A percentile compares a stretch with the other conserved stretches of the same genome.
Conservation (phyloP, 2,113 vertebrate genomes). For the Actenoides hombroni region DNA sequence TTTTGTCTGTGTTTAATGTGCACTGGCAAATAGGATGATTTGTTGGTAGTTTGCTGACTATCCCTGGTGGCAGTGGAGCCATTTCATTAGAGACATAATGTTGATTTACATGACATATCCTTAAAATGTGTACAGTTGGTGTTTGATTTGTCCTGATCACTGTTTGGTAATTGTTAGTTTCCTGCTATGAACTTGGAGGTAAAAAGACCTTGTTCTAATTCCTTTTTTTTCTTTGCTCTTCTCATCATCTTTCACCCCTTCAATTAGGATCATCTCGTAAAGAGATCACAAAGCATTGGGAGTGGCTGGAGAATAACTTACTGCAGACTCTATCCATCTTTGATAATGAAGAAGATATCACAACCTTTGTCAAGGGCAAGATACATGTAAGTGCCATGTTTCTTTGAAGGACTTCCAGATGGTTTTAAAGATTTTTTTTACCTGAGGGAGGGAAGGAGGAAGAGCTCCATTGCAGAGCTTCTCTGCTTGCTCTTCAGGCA, state of each 20-base stretch:
- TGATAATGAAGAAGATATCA: constrained; percentile 94
- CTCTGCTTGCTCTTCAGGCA: neutral
- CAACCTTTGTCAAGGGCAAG: constrained; percentile 97
- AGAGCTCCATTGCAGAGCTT: neutral
- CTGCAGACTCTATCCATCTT: constrained; percentile 97
- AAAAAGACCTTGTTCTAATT: neutral
- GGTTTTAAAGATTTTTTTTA: neutral
- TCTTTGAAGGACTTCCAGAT: neutral
- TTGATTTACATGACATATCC: neutral
- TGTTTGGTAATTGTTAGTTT: neutral
- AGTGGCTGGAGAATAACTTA: constrained; percentile 95
- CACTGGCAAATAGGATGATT: neutral
- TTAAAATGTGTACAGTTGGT: neutral
- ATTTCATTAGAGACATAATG: neutral
- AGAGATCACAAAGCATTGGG: constrained; percentile 97
- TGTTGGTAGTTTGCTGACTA: neutral
- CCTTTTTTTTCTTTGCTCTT: constrained; percentile 9
- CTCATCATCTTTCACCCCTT: neutral
- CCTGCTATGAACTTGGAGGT: neutral
- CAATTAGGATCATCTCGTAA: constrained; percentile 88
- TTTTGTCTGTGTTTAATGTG: neutral
- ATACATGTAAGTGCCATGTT: constrained; percentile 80
- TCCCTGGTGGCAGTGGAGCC: neutral
- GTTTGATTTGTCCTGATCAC: neutral
- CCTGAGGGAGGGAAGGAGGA: neutral